These are phyloP conservation scores for Poecile montanus DNA, from an alignment of 2,797 vertebrate genomes.

Conservation along the genomic window DNA sequence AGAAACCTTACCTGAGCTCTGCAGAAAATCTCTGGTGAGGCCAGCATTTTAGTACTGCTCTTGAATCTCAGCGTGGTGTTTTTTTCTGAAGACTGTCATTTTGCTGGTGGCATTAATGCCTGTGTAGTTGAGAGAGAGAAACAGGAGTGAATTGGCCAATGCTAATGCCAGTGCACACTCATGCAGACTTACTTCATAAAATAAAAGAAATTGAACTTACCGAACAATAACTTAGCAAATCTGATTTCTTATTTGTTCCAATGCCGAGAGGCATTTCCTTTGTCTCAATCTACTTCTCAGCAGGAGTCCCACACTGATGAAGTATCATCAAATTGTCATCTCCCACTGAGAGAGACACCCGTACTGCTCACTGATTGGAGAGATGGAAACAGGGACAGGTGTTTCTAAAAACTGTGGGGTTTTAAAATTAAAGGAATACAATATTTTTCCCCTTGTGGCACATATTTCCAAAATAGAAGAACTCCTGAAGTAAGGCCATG, in stretches of 20 bases:
- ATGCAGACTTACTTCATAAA: background rate
- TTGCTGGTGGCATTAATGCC: background rate
- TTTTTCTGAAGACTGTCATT: background rate
- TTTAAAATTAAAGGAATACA: slow-evolving; percentile 57
- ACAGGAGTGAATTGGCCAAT: background rate
- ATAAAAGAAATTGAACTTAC: slow-evolving; percentile 8
- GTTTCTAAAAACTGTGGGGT: slow-evolving; percentile 58
- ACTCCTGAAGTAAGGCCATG: background rate
- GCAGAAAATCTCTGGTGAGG: background rate
- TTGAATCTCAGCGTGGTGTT: background rate
- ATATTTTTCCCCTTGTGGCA: background rate
- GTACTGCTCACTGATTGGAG: slow-evolving; percentile 54
- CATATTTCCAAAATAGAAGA: background rate
- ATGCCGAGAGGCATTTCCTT: slow-evolving; percentile 71
- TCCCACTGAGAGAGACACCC: slow-evolving; percentile 69
- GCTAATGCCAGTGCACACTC: background rate
- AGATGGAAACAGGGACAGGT: slow-evolving; percentile 66
- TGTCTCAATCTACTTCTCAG: slow-evolving; percentile 76
- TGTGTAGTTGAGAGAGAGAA: background rate
- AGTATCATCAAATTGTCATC: slow-evolving; percentile 78
- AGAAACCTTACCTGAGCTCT: background rate
- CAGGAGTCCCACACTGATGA: slow-evolving; percentile 74
- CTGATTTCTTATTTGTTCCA: slow-evolving; percentile 66
- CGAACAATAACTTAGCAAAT: slow-evolving; percentile 38
- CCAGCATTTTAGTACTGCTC: background rate